These are phyloP conservation scores for Samia ricini DNA, from an alignment of 1,140 invertebrate species.

Conservation along the genomic window DNA sequence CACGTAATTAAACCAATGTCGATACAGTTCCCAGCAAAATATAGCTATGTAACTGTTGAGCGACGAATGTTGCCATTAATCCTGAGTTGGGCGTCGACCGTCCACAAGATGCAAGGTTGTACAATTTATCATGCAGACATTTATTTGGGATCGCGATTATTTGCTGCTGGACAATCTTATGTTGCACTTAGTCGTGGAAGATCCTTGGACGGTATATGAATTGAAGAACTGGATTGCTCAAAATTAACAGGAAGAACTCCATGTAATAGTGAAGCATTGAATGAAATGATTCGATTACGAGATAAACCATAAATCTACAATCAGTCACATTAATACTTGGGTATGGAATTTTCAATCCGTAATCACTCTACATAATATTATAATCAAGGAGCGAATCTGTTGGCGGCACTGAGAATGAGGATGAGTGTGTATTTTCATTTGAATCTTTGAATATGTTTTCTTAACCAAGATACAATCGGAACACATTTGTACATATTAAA, in stretches of 20 bases:
- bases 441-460: too few relatives aligned
- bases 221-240: slow-evolving; percentile 25
- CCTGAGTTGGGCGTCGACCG: slow-evolving; percentile 18
- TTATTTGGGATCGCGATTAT: slow-evolving; percentile 19
- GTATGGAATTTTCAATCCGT: too few relatives aligned
- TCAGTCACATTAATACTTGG: too few relatives aligned
- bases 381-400: too few relatives aligned
- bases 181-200: slow-evolving; percentile 35
- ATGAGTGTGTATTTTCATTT: too few relatives aligned
- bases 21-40: slow-evolving; percentile 29
- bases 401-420: too few relatives aligned
- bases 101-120: slow-evolving; percentile 20
- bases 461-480: too few relatives aligned
- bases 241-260: slow-evolving; percentile 24
- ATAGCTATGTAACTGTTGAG: slow-evolving; percentile 24
- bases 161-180: slow-evolving; percentile 34
- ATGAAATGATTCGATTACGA: too few relatives aligned
- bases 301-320: too few relatives aligned
- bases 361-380: too few relatives aligned
- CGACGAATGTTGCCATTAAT: slow-evolving; percentile 27
- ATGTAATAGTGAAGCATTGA: slow-evolving; percentile 9
- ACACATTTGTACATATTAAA: too few relatives aligned
- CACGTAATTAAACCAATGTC: slow-evolving; percentile 22
- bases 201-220: slow-evolving; percentile 29
- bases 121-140: slow-evolving; percentile 14